A percentile compares a stretch with the other conserved stretches of the same genome.
phyloP scores from a whole-genome alignment of 2,113 vertebrate genomes.

The Leucopsar rothschildi region DNA sequence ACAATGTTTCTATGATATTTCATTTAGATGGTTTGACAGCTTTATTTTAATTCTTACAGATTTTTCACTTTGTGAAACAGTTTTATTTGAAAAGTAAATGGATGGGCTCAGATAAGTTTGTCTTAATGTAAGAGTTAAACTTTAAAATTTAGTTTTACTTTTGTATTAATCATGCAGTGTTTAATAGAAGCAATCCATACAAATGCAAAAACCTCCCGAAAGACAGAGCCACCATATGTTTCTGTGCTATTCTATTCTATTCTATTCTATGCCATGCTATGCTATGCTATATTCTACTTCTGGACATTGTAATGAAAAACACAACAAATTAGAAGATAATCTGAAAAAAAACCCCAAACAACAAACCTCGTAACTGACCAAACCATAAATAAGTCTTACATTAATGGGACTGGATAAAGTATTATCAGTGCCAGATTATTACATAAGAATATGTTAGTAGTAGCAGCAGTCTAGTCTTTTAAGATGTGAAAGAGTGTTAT shows the following conservation, averaged over 20 bases:
- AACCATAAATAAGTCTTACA: neutral
- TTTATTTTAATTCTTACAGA: neutral
- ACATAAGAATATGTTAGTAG: conserved; percentile 53
- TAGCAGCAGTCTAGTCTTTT: conserved; percentile 53
- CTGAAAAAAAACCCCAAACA: neutral
- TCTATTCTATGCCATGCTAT: neutral
- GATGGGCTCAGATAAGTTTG: neutral
- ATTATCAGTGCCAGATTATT: conserved; percentile 9
- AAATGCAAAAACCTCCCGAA: neutral
- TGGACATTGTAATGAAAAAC: neutral
- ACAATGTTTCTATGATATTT: neutral
- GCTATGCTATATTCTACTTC: neutral
- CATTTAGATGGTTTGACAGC: neutral
- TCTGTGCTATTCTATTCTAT: neutral
- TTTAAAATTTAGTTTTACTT: neutral
- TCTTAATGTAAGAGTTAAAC: neutral
- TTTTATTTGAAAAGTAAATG: neutral
- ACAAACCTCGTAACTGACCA: neutral
- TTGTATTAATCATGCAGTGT: neutral
- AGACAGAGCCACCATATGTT: neutral
- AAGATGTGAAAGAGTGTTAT: conserved; percentile 60
- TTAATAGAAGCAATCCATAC: neutral
- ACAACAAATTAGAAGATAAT: neutral
- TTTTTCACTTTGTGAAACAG: neutral
- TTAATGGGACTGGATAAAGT: neutral